Evolutionary conservation across 2,113 vertebrate genomes (phyloP).

Genomic region (Orycteropus afer): DNA sequence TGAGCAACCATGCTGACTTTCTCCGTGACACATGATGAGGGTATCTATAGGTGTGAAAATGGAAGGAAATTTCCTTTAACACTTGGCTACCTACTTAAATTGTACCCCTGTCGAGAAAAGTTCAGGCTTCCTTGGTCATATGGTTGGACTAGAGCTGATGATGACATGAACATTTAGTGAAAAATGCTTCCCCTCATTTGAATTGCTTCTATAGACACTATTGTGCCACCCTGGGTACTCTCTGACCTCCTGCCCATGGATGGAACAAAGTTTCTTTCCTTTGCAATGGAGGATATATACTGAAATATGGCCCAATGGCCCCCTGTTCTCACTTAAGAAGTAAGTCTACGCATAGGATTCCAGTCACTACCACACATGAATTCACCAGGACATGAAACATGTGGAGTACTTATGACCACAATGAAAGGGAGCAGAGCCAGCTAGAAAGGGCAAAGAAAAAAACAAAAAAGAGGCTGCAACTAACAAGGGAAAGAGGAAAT

Average conservation of each 20-base stretch:
- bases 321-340: not conserved
- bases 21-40: not conserved
- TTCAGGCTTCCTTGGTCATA: not conserved
- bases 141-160: not conserved
- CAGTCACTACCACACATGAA: not conserved
- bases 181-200: not conserved
- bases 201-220: not conserved
- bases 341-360: not conserved
- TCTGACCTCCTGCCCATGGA: not conserved
- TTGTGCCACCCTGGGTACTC: not conserved
- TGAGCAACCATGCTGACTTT: not conserved
- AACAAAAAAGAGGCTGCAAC: too few relatives aligned
- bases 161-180: too few relatives aligned
- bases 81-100: not conserved
- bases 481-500: not conserved
- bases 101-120: not conserved
- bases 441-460: not conserved
- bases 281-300: rapidly evolving
- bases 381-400: not conserved
- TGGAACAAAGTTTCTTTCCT: not conserved
- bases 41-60: not conserved
- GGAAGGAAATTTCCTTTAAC: not conserved
- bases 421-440: too few relatives aligned
- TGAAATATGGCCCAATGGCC: rapidly evolving
- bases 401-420: not conserved